Conservation (phyloP, 2,797 vertebrate species). For the Melanotaenia trifasciata region DNA sequence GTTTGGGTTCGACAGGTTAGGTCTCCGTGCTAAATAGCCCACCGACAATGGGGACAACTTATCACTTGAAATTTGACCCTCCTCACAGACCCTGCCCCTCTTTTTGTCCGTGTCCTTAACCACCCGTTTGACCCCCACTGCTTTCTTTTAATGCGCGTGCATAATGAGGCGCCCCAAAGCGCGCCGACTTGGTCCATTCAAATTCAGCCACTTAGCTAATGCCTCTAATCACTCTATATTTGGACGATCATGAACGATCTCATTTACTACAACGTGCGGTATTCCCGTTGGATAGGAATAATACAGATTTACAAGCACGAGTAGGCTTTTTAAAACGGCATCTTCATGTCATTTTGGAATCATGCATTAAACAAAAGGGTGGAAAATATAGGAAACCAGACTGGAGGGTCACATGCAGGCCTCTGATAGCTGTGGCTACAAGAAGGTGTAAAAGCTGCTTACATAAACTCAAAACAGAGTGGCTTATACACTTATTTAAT, state of each 20-base stretch:
- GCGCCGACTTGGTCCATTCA: conserved; percentile 73
- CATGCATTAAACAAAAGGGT: conserved; percentile 5
- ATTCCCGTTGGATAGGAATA: background rate
- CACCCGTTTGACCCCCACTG: conserved; percentile 75
- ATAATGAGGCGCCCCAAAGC: conserved; percentile 83
- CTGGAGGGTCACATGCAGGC: conserved; percentile 27
- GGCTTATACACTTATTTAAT: conserved; percentile 54
- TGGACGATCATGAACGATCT: conserved; percentile 63
- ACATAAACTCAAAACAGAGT: conserved; percentile 22
- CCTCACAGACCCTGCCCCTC: conserved; percentile 73
- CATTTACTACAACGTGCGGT: conserved; percentile 51
- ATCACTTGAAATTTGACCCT: conserved; percentile 76
- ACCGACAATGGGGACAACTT: conserved; percentile 71
- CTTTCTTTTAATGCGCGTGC: conserved; percentile 78
- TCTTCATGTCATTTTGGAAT: background rate
- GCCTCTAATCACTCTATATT: conserved; percentile 79
- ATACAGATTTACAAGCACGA: conserved; percentile 28
- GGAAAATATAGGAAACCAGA: conserved; percentile 4
- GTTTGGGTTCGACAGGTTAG: conserved; percentile 6
- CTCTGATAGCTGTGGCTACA: conserved; percentile 39
- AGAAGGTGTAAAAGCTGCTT: conserved; percentile 40
- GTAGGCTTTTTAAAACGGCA: background rate
- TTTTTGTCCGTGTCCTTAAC: conserved; percentile 76
- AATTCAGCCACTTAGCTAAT: conserved; percentile 81
- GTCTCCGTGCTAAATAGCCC: conserved; percentile 61